These are phyloP conservation scores for Mactra quadrangularis DNA, from an alignment of 1,140 invertebrate genomes.

Conservation along the genomic window DNA sequence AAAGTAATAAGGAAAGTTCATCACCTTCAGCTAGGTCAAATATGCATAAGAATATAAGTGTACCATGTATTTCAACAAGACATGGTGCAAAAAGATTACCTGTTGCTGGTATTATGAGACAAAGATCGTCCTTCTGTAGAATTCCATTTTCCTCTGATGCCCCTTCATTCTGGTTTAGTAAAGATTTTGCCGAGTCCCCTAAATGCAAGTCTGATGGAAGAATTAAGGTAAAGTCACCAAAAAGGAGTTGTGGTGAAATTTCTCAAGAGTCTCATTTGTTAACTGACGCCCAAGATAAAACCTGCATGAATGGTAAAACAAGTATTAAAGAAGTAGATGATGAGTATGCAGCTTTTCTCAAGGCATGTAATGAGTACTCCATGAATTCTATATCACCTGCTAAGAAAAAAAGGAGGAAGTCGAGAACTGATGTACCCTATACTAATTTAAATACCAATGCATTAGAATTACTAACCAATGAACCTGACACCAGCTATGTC, in stretches of 20 bases:
- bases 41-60: too few relatives aligned
- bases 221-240: constrained; percentile 30
- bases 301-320: constrained; percentile 4
- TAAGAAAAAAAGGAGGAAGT: constrained; percentile 35
- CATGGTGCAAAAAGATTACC: not conserved
- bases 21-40: too few relatives aligned
- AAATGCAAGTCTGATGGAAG: not conserved
- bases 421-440: not conserved
- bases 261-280: not conserved
- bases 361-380: not conserved
- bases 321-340: constrained; percentile 24
- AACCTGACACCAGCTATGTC: not conserved
- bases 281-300: not conserved
- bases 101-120: constrained; percentile 5
- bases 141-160: constrained; percentile 45
- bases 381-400: constrained; percentile 37
- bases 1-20: not conserved
- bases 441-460: constrained; percentile 32
- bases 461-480: not conserved
- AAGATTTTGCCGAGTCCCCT: constrained; percentile 50
- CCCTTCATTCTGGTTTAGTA: constrained; percentile 52
- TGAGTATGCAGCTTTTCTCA: not conserved
- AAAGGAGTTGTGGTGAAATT: constrained; percentile 35
- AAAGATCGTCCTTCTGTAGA: constrained; percentile 38
- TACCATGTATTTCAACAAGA: too few relatives aligned